These are phyloP conservation scores for Drosophila melanosoma DNA, from an alignment of 2,888 invertebrate species.

Conservation along the genomic window DNA sequence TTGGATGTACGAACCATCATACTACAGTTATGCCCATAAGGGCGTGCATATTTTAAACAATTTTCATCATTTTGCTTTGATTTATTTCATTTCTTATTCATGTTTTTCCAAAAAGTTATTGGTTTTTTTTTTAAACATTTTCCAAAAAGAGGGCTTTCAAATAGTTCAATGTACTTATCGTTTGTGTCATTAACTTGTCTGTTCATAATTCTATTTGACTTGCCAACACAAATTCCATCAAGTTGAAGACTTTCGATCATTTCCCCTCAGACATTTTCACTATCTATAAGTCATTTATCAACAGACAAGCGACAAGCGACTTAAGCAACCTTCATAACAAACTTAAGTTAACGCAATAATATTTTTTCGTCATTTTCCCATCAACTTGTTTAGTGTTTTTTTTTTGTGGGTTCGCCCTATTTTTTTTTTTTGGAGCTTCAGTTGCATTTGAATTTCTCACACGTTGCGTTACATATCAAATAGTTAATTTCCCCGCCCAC, in stretches of 20 bases:
- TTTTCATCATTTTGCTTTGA: constrained; percentile 46
- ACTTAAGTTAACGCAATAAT: constrained; percentile 13
- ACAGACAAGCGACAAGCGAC: constrained; percentile 35
- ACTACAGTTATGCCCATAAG: constrained; percentile 27
- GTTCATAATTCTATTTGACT: constrained; percentile 41
- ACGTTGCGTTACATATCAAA: constrained; percentile 67
- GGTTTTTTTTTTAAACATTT: constrained; percentile 4
- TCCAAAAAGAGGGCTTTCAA: constrained; percentile 8
- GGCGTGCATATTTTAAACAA: constrained; percentile 66
- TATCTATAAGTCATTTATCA: constrained; percentile 74
- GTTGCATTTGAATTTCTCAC: constrained; percentile 69
- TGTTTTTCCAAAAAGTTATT: constrained; percentile 13
- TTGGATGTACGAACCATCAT: constrained; percentile 19
- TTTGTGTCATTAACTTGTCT: constrained; percentile 64
- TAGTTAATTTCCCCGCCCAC: constrained; percentile 17
- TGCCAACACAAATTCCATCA: constrained; percentile 40
- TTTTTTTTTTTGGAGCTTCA: constrained; percentile 28
- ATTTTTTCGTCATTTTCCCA: constrained; percentile 51
- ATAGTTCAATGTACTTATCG: constrained; percentile 29
- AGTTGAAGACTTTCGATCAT: constrained; percentile 39
- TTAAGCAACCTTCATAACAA: constrained; percentile 22
- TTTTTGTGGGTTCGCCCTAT: constrained; percentile 28
- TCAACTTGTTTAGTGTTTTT: constrained; percentile 21
- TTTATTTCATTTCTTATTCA: constrained; percentile 40
- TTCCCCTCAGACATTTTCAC: constrained; percentile 2